These are phyloP conservation scores for Aegithalos caudatus DNA, from an alignment of 2,113 vertebrate species.

Conservation along the genomic window DNA sequence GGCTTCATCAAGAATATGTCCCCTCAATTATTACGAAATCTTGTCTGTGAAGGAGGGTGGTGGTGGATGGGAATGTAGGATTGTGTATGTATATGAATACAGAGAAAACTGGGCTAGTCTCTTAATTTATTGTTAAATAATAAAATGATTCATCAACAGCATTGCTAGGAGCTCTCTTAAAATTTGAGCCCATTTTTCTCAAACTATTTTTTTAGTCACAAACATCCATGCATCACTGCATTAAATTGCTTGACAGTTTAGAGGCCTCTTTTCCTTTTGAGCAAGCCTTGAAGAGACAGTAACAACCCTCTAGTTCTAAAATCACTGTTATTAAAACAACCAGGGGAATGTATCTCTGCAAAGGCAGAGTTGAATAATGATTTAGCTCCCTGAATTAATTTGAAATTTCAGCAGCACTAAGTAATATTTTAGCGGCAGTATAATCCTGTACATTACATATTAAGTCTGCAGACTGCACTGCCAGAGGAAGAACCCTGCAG, in stretches of 20 bases:
- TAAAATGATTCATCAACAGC: not conserved
- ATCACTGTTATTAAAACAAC: slow-evolving; percentile 1
- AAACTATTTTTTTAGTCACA: not conserved
- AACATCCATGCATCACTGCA: not conserved
- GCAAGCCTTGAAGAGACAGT: not conserved
- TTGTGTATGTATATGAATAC: not conserved
- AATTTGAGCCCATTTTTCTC: not conserved
- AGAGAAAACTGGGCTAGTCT: not conserved
- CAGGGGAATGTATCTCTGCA: not conserved
- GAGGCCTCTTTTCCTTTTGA: not conserved
- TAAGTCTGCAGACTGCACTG: not conserved
- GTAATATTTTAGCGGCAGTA: slow-evolving; percentile 42
- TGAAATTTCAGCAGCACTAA: slow-evolving; percentile 39
- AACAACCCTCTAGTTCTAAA: slow-evolving; percentile 10
- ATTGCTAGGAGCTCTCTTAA: not conserved
- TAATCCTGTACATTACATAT: slow-evolving; percentile 24
- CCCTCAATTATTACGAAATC: not conserved
- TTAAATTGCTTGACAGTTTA: slow-evolving; percentile 12
- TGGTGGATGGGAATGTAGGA: not conserved
- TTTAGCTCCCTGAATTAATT: slow-evolving; percentile 54
- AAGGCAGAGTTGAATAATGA: slow-evolving; percentile 25
- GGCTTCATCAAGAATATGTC: not conserved
- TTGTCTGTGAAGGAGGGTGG: not conserved
- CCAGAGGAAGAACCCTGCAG: not conserved
- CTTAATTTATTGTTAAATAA: not conserved